Conservation (phyloP, 2,113 vertebrate species). For the Ramphastos sulfuratus region DNA sequence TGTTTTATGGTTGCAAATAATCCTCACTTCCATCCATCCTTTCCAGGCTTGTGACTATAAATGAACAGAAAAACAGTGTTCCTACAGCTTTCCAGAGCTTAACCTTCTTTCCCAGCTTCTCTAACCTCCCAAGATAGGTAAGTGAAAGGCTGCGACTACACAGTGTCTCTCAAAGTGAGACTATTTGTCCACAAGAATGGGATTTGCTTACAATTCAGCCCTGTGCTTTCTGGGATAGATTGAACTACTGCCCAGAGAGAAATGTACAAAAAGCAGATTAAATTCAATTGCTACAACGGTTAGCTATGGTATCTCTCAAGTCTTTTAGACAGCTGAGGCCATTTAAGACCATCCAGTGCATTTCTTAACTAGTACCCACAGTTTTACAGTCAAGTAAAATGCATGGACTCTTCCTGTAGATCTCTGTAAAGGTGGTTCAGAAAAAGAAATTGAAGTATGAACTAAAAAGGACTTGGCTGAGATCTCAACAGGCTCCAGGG, state of each 20-base stretch:
- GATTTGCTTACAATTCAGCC: neutral
- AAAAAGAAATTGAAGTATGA: neutral
- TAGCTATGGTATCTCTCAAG: neutral
- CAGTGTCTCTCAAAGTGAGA: neutral
- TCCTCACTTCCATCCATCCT: neutral
- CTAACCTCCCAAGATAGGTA: neutral
- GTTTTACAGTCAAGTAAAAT: neutral
- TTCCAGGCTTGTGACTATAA: neutral
- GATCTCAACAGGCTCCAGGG: neutral
- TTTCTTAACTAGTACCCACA: neutral
- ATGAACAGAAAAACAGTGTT: neutral
- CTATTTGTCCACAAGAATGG: accelerated
- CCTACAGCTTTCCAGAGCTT: neutral
- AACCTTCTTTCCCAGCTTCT: neutral
- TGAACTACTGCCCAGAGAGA: neutral
- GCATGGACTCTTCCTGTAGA: neutral
- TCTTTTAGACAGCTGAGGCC: neutral
- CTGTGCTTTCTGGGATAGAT: neutral
- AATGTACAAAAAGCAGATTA: neutral
- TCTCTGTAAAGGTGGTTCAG: neutral
- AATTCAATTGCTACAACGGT: neutral
- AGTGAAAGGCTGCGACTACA: neutral
- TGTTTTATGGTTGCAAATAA: neutral
- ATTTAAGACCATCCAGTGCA: neutral
- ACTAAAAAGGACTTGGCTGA: neutral